Evolutionary conservation across 2,888 invertebrate species (phyloP).

Genomic region (Leuctra nigra): DNA sequence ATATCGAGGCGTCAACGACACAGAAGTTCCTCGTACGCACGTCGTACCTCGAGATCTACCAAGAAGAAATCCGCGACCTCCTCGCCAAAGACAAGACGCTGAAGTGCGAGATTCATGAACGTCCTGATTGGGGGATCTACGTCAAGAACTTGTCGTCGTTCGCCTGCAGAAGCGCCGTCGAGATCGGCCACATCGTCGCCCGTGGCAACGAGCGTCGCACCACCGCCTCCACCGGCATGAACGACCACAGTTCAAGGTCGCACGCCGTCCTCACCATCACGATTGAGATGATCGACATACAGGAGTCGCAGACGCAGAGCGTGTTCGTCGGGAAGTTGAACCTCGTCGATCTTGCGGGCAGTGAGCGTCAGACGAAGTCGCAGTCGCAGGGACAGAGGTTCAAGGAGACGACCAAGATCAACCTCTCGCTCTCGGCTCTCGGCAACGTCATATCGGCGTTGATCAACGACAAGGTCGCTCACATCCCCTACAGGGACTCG

Average conservation of each 20-base stretch:
- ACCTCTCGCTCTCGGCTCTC: conserved; percentile 49
- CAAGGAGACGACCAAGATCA: conserved; percentile 53
- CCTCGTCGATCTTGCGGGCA: conserved; percentile 56
- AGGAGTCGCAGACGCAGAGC: conserved; percentile 31
- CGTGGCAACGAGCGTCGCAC: conserved; percentile 49
- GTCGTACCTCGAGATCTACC: conserved; percentile 54
- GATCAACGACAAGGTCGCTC: conserved; percentile 41
- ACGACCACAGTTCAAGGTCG: conserved; percentile 52
- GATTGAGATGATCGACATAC: conserved; percentile 39
- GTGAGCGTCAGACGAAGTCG: conserved; percentile 53
- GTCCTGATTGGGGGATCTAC: conserved; percentile 49
- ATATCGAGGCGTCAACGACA: conserved; percentile 46
- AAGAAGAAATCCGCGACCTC: conserved; percentile 47
- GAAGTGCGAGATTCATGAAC: too few species aligned
- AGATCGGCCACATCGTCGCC: conserved; percentile 53
- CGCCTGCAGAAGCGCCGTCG: conserved; percentile 50
- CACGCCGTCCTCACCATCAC: conserved; percentile 59
- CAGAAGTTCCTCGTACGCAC: conserved; percentile 53
- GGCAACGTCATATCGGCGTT: conserved; percentile 54
- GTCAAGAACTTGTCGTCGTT: conserved; percentile 51
- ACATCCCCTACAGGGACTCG: conserved; percentile 61
- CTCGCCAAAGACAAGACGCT: conserved; percentile 46
- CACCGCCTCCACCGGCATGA: conserved; percentile 50
- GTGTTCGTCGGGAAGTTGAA: too few species aligned
- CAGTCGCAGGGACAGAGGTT: conserved; percentile 48